Evolutionary conservation across 2,888 invertebrate species (phyloP), one percentile per base, ranked within the genome.

Genomic region (Drosophila rubida): DNA sequence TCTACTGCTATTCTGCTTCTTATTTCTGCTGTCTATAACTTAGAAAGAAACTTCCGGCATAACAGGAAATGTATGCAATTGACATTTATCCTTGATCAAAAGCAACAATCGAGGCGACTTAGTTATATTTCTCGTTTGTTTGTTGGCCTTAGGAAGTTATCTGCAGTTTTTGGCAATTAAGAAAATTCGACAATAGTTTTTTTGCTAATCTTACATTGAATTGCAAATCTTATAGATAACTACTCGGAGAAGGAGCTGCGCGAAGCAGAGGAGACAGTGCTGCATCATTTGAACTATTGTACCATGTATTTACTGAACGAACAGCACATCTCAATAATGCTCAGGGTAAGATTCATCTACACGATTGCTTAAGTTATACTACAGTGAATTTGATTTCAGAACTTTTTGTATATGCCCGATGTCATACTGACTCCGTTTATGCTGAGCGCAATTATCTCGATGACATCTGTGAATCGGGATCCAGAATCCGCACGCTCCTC

Each of bases 381-480:
- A 45, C 4, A 48, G 91, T 89, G 11, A 39, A 0, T 0, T 39
- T 78, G 92, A 7, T 37, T 79, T 92, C 22, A 94, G 92, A 93
- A 91, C 75, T 91, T 94, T 22, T 84, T 91, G 1, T 92, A 93
- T 60, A 92, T 93, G 58, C 94, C 95, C 0, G 94, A 95, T 85
- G 93, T 93, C 53, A 90, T 94, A 42, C 88, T 95, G 25, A 93
- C 94, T 72, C 94, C 95, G 0, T 95, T 95, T 85, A 93, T 94
- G 69, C 90, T 95, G n/a, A 93, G 94, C 63, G 92, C 94, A 11
- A 90, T 95, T 14, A 90, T 95, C 11, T 89, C 91, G 0, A 91
- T 92, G 91, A 90, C 91, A 1, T 82, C 78, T 3, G 86, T 89
- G 0, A 92, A 92, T 72, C 91, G 92, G n/a, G 90, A 92, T 60